Evolutionary conservation across 2,797 vertebrate species (phyloP).

Genomic region (Danio jaintianensis): DNA sequence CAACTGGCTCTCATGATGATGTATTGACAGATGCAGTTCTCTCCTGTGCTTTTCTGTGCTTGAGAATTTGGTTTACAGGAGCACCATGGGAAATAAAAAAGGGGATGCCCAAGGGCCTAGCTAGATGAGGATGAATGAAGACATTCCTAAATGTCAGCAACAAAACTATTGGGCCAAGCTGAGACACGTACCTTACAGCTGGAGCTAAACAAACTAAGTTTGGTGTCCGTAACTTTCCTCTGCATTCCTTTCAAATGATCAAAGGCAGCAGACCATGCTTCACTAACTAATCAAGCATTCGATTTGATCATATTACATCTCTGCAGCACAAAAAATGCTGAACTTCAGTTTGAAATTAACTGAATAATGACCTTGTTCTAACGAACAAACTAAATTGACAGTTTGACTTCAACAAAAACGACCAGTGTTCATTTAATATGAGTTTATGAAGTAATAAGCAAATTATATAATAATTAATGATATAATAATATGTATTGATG

Average conservation of each 20-base stretch:
- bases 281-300: conserved; percentile 65
- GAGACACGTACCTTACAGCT: conserved; percentile 60
- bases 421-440: conserved; percentile 37
- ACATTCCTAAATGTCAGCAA: conserved; percentile 76
- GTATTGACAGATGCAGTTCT: conserved; percentile 75
- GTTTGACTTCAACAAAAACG: conserved; percentile 65
- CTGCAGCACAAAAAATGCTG: conserved; percentile 62
- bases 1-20: conserved; percentile 76
- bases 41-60: conserved; percentile 62
- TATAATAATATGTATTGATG: neutral
- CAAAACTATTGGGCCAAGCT: conserved; percentile 72
- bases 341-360: conserved; percentile 62
- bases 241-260: conserved; percentile 66
- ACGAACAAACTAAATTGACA: conserved; percentile 67
- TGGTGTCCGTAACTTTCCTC: conserved; percentile 74
- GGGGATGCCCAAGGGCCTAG: conserved; percentile 69
- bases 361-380: conserved; percentile 42
- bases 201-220: conserved; percentile 62
- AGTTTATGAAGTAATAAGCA: too few relatives aligned
- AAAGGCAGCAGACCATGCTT: conserved; percentile 67
- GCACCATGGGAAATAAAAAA: conserved; percentile 70
- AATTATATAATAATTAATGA: too few relatives aligned
- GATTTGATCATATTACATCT: conserved; percentile 69
- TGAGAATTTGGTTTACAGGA: conserved; percentile 64
- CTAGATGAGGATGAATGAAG: conserved; percentile 79